Conservation (phyloP, 2,113 vertebrate species). For the Pelodiscus sinensis region DNA sequence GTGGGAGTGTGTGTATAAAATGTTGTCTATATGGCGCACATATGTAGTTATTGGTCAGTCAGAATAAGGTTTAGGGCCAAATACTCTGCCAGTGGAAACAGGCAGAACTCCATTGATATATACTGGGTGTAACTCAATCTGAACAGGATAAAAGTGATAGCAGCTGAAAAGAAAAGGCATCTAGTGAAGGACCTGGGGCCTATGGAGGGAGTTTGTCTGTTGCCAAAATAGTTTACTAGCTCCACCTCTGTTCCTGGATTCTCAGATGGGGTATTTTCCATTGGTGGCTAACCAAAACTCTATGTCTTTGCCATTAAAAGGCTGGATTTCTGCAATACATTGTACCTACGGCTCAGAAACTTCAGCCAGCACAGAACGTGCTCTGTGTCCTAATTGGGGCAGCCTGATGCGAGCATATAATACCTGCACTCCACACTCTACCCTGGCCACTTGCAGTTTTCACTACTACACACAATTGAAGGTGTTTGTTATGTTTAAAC, state of each 20-base stretch:
- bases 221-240: background rate
- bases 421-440: background rate
- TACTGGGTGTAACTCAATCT: background rate
- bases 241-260: background rate
- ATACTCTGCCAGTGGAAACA: background rate
- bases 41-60: background rate
- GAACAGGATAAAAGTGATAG: background rate
- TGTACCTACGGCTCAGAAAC: background rate
- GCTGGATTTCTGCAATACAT: background rate
- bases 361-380: background rate
- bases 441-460: background rate
- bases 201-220: background rate
- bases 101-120: background rate
- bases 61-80: background rate
- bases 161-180: background rate
- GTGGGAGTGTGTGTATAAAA: background rate
- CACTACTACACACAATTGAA: background rate
- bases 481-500: background rate
- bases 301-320: background rate
- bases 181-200: background rate
- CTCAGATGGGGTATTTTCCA: background rate
- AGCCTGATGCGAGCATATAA: accelerated
- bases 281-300: background rate
- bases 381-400: background rate
- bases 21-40: background rate